Percentiles rank a stretch among this genome's conserved stretches.
Conservation (phyloP, 2,797 vertebrate species). For the Scleropages formosus region DNA sequence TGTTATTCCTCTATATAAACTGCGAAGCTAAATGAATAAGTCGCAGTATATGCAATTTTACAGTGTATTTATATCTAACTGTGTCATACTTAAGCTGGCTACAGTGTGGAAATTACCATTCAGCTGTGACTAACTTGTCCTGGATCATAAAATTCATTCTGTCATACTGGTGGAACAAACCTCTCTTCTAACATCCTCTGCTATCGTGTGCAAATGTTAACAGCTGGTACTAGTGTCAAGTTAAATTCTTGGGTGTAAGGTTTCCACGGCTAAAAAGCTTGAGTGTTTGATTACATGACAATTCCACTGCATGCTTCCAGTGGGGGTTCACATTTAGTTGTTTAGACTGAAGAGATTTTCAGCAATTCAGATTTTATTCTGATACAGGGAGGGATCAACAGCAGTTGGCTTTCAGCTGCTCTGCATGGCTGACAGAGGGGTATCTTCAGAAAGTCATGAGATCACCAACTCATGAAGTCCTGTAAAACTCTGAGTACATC, state of each 20-base stretch:
- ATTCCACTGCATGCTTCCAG: background rate
- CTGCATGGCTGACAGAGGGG: too few relatives aligned
- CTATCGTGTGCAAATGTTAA: background rate
- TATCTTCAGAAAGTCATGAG: too few relatives aligned
- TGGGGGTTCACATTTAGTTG: constrained; percentile 12
- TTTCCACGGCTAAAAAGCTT: constrained; percentile 15
- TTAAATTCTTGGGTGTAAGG: constrained; percentile 19
- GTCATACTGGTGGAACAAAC: background rate
- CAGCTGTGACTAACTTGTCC: background rate
- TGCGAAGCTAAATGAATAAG: too few relatives aligned
- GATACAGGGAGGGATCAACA: constrained; percentile 26
- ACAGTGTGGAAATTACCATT: constrained; percentile 12
- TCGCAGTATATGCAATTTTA: background rate
- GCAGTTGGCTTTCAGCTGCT: constrained; percentile 37
- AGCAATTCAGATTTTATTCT: background rate
- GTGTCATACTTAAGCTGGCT: background rate
- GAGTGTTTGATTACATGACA: constrained; percentile 11
- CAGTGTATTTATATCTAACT: constrained; percentile 22
- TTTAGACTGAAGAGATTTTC: background rate
- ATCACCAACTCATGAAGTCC: too few relatives aligned
- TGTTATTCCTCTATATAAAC: too few relatives aligned
- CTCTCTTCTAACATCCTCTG: background rate
- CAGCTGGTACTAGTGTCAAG: background rate
- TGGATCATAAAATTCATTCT: background rate
- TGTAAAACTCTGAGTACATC: too few relatives aligned